phyloP scores from a whole-genome alignment of 2,113 vertebrate species.

The Zosterops borbonicus region DNA sequence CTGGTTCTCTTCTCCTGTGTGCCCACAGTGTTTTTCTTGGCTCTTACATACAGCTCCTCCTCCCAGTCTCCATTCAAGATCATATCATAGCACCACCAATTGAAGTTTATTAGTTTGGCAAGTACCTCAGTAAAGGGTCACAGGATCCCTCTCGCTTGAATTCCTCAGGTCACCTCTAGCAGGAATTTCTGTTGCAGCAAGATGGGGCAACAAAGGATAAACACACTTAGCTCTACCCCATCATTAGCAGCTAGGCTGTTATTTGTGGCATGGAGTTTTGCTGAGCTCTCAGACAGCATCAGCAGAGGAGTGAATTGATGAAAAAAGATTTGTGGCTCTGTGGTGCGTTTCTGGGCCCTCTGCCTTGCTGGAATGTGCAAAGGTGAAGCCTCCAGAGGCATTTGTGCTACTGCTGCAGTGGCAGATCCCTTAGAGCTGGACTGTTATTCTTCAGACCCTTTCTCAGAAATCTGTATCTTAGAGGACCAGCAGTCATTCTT shows the following conservation, averaged over 20 bases:
- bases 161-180: neutral
- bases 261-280: slow-evolving; percentile 28
- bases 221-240: neutral
- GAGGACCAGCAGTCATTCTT: neutral
- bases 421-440: neutral
- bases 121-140: neutral
- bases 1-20: neutral
- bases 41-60: neutral
- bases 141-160: accelerated
- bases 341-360: neutral
- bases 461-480: neutral
- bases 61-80: neutral
- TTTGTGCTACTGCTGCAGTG: neutral
- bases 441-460: neutral
- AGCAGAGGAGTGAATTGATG: neutral
- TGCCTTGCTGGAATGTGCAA: neutral
- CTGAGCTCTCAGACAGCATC: slow-evolving; percentile 3
- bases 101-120: neutral
- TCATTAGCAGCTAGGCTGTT: slow-evolving; percentile 21
- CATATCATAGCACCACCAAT: neutral
- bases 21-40: neutral
- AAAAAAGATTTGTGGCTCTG: neutral
- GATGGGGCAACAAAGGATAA: neutral
- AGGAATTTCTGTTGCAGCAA: neutral
- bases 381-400: neutral